A percentile compares a stretch with the other conserved stretches of the same genome.
phyloP scores from a whole-genome alignment of 2,797 vertebrate species.

The Sarcophilus harrisii region DNA sequence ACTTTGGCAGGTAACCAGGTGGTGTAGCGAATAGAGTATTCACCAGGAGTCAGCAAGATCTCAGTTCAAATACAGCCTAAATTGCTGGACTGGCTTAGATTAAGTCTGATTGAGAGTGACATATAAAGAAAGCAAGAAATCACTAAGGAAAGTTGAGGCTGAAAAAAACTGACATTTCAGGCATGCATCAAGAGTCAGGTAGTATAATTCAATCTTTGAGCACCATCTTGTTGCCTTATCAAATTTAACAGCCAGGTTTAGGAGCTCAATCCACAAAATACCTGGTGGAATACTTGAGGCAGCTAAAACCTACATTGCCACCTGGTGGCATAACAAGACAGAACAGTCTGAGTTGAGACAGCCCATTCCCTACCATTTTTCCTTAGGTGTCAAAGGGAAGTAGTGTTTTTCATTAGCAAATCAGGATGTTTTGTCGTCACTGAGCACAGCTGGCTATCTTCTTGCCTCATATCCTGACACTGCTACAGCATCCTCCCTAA shows the following conservation, averaged over 20 bases:
- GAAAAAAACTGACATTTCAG: background rate
- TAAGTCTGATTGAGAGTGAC: background rate
- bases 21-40: too few relatives aligned
- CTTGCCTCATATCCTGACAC: background rate
- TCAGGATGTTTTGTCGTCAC: background rate
- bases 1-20: background rate
- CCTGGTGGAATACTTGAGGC: background rate
- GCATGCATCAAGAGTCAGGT: background rate
- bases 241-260: background rate
- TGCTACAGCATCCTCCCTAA: background rate
- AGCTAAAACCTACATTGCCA: background rate
- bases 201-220: background rate
- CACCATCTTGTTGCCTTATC: background rate
- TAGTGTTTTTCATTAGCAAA: background rate
- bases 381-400: too few relatives aligned
- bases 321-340: background rate
- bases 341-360: background rate
- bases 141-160: background rate
- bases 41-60: too few relatives aligned
- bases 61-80: background rate
- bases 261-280: background rate
- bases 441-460: background rate
- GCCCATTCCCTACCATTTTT: background rate
- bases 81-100: background rate
- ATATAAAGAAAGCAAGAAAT: background rate